Evolutionary conservation across 2,113 vertebrate genomes (phyloP).

Genomic region (Nyctereutes procyonoides): DNA sequence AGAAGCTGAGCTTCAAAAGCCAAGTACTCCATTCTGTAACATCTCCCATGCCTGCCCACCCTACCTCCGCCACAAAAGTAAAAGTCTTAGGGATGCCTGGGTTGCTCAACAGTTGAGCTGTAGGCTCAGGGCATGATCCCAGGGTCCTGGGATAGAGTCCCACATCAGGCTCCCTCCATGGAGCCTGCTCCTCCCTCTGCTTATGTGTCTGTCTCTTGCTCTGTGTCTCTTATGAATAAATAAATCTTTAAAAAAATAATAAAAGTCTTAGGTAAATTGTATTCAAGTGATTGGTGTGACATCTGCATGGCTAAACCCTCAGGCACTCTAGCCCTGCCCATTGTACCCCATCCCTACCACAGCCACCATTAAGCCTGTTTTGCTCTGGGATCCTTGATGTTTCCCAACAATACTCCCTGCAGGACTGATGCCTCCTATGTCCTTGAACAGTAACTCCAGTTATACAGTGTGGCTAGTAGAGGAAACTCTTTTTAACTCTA

Average conservation of each 20-base stretch:
- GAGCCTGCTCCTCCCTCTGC: no score
- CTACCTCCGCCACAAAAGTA: neutral
- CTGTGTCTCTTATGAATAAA: no score
- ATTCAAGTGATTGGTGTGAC: neutral
- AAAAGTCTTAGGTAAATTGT: conserved; percentile 16
- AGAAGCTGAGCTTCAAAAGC: neutral
- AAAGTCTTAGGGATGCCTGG: neutral
- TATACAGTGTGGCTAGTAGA: neutral
- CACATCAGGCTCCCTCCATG: no score
- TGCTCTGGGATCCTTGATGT: neutral
- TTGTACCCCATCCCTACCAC: neutral
- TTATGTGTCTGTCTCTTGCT: no score
- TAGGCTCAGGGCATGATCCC: no score
- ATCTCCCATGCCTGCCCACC: neutral
- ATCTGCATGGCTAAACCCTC: neutral
- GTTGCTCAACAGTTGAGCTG: no score
- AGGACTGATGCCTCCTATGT: neutral
- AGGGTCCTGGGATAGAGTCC: no score
- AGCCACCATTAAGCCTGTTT: neutral
- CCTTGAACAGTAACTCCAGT: conserved; percentile 10
- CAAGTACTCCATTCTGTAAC: neutral
- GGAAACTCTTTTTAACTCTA: conserved; percentile 8
- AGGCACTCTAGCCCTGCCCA: neutral
- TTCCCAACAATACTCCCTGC: neutral
- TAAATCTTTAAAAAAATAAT: neutral